These are phyloP conservation scores for Gobiocypris rarus DNA, from an alignment of 2,113 vertebrate genomes.

Conservation along the genomic window DNA sequence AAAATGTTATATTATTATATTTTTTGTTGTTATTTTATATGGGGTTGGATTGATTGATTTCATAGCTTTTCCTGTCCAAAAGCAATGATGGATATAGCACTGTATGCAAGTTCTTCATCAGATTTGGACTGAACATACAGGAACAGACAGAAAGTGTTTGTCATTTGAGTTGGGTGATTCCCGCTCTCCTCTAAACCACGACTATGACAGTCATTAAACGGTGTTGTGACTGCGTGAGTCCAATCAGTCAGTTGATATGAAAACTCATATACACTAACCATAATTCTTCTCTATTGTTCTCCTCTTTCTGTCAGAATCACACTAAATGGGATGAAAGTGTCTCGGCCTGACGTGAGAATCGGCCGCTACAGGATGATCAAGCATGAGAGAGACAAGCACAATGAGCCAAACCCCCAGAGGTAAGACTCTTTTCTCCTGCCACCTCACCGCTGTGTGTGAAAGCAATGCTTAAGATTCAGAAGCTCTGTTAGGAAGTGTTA, in stretches of 20 bases:
- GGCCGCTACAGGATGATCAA: constrained; percentile 99
- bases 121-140: background rate
- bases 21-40: background rate
- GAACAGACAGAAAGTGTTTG: background rate
- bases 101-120: background rate
- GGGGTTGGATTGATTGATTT: background rate
- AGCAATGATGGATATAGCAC: background rate
- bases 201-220: background rate
- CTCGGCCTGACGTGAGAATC: constrained; percentile 93
- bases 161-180: background rate
- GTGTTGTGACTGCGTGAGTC: background rate
- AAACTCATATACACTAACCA: background rate
- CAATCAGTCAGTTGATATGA: constrained; percentile 12
- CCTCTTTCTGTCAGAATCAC: constrained; percentile 84
- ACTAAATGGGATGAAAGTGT: constrained; percentile 98
- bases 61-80: background rate
- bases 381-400: constrained; percentile 98
- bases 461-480: background rate
- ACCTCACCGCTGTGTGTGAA: background rate
- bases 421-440: constrained; percentile 64
- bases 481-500: constrained; percentile 8
- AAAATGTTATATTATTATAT: background rate
- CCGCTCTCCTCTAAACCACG: background rate
- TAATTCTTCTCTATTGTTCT: background rate
- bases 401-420: constrained; percentile 98